Conservation (phyloP, 1,140 invertebrate genomes). For the Lethrus apterus region DNA sequence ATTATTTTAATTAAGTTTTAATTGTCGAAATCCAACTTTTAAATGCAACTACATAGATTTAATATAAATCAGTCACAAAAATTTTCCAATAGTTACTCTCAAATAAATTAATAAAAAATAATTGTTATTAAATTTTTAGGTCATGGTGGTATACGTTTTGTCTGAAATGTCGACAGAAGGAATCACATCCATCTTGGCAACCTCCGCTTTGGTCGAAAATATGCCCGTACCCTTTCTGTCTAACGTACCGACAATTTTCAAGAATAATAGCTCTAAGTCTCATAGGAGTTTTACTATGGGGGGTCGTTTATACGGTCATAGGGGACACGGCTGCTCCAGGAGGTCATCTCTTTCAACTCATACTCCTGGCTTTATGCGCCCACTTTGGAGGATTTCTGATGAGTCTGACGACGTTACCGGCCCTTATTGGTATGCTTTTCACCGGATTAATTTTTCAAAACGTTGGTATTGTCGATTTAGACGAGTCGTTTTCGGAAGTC, state of each 20-base stretch:
- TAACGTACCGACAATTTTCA: conserved; percentile 69
- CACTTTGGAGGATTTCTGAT: conserved; percentile 75
- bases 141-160: conserved; percentile 69
- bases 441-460: conserved; percentile 72
- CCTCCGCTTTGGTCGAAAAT: conserved; percentile 65
- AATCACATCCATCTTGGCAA: conserved; percentile 66
- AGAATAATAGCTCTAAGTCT: conserved; percentile 58
- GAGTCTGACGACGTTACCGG: conserved; percentile 70
- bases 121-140: conserved; percentile 43
- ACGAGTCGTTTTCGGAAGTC: conserved; percentile 53
- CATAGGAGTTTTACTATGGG: conserved; percentile 68
- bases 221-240: conserved; percentile 74
- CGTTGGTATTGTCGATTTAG: conserved; percentile 63
- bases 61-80: too few species aligned
- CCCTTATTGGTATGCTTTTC: conserved; percentile 79
- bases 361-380: conserved; percentile 63
- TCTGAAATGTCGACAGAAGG: conserved; percentile 59
- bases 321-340: conserved; percentile 67
- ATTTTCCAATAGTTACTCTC: too few species aligned
- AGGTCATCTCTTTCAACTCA: conserved; percentile 72
- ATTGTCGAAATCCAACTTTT: too few species aligned
- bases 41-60: too few species aligned
- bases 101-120: too few species aligned
- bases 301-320: conserved; percentile 62
- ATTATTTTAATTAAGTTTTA: too few species aligned